Percentiles rank a stretch among this genome's conserved stretches.
Evolutionary conservation across 2,113 vertebrate genomes (phyloP).

Genomic region (Pholis gunnellus): DNA sequence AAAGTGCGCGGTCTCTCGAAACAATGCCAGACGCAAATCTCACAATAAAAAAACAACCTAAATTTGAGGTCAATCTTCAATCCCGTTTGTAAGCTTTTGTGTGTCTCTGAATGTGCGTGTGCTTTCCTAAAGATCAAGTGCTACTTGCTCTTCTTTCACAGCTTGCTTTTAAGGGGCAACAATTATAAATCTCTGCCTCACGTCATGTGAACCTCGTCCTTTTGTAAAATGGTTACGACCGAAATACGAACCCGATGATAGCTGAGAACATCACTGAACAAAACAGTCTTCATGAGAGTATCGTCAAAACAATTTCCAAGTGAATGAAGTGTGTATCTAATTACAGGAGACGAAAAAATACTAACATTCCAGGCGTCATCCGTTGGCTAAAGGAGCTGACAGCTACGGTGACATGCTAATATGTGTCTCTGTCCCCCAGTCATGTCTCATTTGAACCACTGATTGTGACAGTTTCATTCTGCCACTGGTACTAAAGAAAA

Average conservation of each 20-base stretch:
- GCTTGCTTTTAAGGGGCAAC: neutral
- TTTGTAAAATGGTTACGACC: neutral
- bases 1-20: slow-evolving; percentile 2
- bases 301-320: neutral
- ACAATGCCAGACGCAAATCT: neutral
- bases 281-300: slow-evolving; percentile 4
- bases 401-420: slow-evolving; percentile 7
- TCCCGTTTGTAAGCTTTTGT: neutral
- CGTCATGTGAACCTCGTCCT: neutral
- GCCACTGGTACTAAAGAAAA: neutral
- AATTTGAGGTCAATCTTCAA: slow-evolving; percentile 5
- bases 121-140: slow-evolving; percentile 10
- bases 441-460: neutral
- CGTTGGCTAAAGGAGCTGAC: neutral
- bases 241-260: slow-evolving; percentile 3
- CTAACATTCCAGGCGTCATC: slow-evolving; percentile 3
- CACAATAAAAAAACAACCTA: slow-evolving; percentile 4
- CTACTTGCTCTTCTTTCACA: neutral
- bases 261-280: slow-evolving; percentile 4
- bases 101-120: neutral
- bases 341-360: slow-evolving; percentile 17
- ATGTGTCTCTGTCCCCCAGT: neutral
- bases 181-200: neutral
- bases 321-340: slow-evolving; percentile 16
- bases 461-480: slow-evolving; percentile 1